Evolutionary conservation across 2,888 invertebrate genomes (phyloP), one percentile per base, ranked within the genome.

Genomic region (Frankliniella fusca): DNA sequence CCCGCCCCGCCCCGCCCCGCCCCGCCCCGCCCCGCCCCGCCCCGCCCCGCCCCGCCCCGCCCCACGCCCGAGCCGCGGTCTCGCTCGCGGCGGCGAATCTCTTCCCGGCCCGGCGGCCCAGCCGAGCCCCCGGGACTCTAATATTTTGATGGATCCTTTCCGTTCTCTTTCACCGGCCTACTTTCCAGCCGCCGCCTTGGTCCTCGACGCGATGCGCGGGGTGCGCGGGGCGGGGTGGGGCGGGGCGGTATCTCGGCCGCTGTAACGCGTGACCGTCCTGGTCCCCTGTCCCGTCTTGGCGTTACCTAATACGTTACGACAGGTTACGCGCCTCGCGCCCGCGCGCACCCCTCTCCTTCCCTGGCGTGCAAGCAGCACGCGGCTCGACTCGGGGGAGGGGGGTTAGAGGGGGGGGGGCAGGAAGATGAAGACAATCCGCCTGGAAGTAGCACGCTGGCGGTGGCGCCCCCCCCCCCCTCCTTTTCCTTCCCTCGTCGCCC

Each of bases 151-250:
- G 70, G 70, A 27, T 76, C 70, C 70, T 76, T 76, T 76, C 70
- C 70, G 70, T 76, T 76, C 70, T 76, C 70, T 76, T 76, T 76
- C 70, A 12, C 70, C 70, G 70, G 70, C 70, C 70, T 76, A 76
- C 70, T 76, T 76, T 54, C 54, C 54, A 15, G 20, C 54, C 54
- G 15, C 54, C 18, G 54, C 12, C 54, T 54, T 20, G 20, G 54
- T 15, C 70, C 27, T 3, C 70, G 70, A 27, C 70, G 70, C 27
- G 11, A 7, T n/a, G n/a, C 70, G 70, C 70, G 70, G 70, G 11
- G 12, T n/a, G n/a, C 70, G 61, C 38, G 38, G 38, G 38, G 38
- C 38, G 70, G 23, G 70, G 70, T 10, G 38, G 23, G 61, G 15
- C 61, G 15, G n/a, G 20, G 61, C 27, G 23, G 70, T 76, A 76